A percentile compares a stretch with the other conserved stretches of the same genome.
Conservation (phyloP, 2,113 vertebrate species). For the Microcebus jonahi region DNA sequence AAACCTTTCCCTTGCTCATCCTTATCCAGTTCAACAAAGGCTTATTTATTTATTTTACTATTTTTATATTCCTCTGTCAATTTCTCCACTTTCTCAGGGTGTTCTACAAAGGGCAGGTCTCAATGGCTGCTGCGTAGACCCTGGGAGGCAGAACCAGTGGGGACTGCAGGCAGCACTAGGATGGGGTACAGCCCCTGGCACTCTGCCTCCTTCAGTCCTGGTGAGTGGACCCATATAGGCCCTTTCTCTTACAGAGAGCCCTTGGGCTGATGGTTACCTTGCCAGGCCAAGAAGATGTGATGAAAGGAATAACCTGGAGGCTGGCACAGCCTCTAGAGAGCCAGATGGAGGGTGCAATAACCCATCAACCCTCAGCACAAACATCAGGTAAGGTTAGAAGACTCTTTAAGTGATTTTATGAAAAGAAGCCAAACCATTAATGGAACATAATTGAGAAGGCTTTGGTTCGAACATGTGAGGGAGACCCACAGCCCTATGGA, state of each 20-base stretch:
- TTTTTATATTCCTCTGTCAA: background rate
- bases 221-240: background rate
- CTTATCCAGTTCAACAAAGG: background rate
- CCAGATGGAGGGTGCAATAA: background rate
- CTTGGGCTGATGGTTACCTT: background rate
- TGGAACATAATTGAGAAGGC: background rate
- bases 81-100: background rate
- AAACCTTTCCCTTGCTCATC: background rate
- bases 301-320: background rate
- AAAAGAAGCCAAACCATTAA: background rate
- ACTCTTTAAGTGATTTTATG: background rate
- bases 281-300: background rate
- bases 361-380: background rate
- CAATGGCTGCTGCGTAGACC: rapidly evolving
- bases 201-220: background rate
- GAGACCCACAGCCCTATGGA: background rate
- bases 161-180: background rate
- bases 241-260: background rate
- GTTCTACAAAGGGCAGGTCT: background rate
- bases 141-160: background rate
- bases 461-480: background rate
- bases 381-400: background rate
- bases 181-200: no score
- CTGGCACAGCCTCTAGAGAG: background rate
- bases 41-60: background rate